These are phyloP conservation scores for Trachemys scripta DNA, from an alignment of 2,113 vertebrate species.

Conservation along the genomic window DNA sequence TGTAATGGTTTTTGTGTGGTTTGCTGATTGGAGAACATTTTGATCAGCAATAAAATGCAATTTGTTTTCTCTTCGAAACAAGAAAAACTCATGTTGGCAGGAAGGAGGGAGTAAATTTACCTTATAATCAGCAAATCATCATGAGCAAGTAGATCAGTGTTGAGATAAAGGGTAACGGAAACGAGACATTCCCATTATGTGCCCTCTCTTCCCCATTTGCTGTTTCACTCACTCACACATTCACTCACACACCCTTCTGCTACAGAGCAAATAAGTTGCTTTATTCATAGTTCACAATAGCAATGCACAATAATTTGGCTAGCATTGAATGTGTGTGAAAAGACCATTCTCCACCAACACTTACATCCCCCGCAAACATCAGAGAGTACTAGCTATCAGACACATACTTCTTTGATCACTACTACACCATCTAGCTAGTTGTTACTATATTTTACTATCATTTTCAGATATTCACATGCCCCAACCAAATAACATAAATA, in stretches of 20 bases:
- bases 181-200: constrained; percentile 47
- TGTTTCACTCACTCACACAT: not conserved
- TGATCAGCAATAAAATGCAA: constrained; percentile 61
- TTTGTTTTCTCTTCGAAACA: constrained; percentile 61
- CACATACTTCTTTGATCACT: not conserved
- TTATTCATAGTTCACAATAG: accelerated
- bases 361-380: not conserved
- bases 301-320: not conserved
- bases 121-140: constrained; percentile 60
- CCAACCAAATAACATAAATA: not conserved
- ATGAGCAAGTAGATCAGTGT: constrained; percentile 42
- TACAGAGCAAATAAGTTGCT: not conserved
- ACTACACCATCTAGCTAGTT: not conserved
- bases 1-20: constrained; percentile 61
- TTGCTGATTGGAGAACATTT: constrained; percentile 64
- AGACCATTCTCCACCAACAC: not conserved
- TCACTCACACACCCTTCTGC: not conserved
- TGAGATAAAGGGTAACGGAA: constrained; percentile 43
- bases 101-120: constrained; percentile 57
- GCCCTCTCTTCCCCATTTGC: not conserved
- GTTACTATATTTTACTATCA: not conserved
- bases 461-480: accelerated
- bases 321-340: not conserved
- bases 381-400: accelerated
- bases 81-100: constrained; percentile 55